A percentile compares a stretch with the other conserved stretches of the same genome.
phyloP scores from a whole-genome alignment of 2,113 vertebrate species.

The Thryonomys swinderianus region DNA sequence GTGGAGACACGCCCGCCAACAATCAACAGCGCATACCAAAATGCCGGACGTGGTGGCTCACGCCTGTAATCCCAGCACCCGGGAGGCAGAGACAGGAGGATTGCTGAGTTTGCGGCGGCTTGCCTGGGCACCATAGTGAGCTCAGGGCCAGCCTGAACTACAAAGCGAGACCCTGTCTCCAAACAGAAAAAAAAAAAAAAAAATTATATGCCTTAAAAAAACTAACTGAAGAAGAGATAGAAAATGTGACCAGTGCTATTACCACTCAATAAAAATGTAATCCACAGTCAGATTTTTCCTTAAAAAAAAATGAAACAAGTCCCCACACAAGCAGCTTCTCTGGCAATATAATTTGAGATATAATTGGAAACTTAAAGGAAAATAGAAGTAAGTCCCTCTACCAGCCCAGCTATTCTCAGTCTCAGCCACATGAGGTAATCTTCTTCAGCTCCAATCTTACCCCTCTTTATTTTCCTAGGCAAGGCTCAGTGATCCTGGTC shows the following conservation, averaged over 20 bases:
- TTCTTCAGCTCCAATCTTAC: neutral
- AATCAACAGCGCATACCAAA: no score
- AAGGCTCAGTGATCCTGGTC: slow-evolving; percentile 90
- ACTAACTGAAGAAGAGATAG: neutral
- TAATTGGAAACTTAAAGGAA: neutral
- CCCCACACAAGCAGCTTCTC: neutral
- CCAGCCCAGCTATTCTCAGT: neutral
- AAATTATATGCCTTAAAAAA: neutral
- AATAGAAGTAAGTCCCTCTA: neutral
- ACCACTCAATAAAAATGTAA: neutral
- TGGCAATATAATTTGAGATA: neutral
- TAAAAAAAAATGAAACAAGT: neutral
- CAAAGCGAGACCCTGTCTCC: no score
- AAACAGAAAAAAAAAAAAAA: no score
- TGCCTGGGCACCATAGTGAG: no score
- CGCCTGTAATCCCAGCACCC: no score
- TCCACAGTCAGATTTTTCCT: neutral
- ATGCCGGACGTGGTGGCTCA: no score
- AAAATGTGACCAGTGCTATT: neutral
- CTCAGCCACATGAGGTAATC: neutral
- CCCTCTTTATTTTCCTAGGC: slow-evolving; percentile 78
- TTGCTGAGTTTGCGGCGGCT: no score
- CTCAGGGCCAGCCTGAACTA: no score
- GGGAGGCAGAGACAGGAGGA: no score
- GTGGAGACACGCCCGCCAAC: no score